Evolutionary conservation across 2,888 invertebrate genomes (phyloP), one percentile per base, ranked within the genome.

Genomic region (Mesorhabditis belari): DNA sequence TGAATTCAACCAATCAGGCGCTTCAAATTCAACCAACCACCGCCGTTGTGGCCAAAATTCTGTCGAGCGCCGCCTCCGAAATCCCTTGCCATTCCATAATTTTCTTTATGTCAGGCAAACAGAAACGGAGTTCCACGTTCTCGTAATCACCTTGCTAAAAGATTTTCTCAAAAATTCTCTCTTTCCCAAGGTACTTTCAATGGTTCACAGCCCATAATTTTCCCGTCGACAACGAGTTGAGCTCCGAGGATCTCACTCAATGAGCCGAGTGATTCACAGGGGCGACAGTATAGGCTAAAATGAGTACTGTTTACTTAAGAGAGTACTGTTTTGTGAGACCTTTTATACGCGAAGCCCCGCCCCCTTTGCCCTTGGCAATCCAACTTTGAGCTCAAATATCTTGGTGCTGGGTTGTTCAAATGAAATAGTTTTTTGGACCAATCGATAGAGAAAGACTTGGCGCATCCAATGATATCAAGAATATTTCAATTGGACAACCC

Each of bases 91-190:
- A 69, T 29, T 67, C 64, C 49, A 71, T 51, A 5, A 71, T 52
- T 2, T 70, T 70, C 12, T 77, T 70, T n/a, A 77, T 54, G 28
- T 76, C 68, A 12, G 78, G 78, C 23, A 78, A 63, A 49, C 78
- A 78, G 65, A 78, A 78, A 4, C 67, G 70, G 24, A 78, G 65
- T 57, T 77, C 74, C 52, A 78, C 67, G 58, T 79, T 70, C 57
- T 77, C 75, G 60, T 78, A 79, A 54, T 65, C 65, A n/a, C 78
- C 78, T 63, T 66, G 66, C 69, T 71, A 55, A 27, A 65, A 58
- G 63, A 49, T 17, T 17, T 9, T 9, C 12, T n/a, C 12, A 26
- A 55, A 12, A 17, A 9, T 51, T 19, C n/a, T 44, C 52, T 9
- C 52, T 17, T 17, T n/a, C 25, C 49, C 21, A n/a, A 24, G 19